Evolutionary conservation across 2,888 invertebrate species (phyloP), one percentile per base, ranked within the genome.

Genomic region (Sympetrum striolatum): DNA sequence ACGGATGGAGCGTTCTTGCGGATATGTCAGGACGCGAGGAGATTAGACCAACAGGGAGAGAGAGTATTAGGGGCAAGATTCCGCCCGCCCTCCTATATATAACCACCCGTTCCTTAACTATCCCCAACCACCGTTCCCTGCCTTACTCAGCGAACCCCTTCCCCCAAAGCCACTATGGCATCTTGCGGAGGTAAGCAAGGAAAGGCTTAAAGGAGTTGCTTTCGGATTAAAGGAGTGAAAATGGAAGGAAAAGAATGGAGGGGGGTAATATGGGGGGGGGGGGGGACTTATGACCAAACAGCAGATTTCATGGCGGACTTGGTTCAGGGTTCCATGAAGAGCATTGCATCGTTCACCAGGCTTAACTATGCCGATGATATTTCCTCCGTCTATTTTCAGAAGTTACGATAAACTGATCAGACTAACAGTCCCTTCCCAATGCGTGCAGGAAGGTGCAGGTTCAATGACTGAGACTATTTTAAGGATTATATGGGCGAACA

Each of bases 151-250:
- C 53, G 39, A 4, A 39, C 22, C 37, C 35, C 15, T 39, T 39
- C 81, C 14, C 82, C 18, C 22, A n/a, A 18, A 35, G 58, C 31
- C 35, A 82, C 82, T 35, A 82, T 82, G 82, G 58, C 82, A 82
- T 82, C 58, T 58, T 82, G 82, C 82, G 58, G 58, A 82, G 58
- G 82, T 82, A 48, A 82, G 82, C 82, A 82, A 22, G 35, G 58
- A 8, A 82, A 31, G 82, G 82, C 53, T 82, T 82, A 82, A 31
- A 82, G 82, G 31, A 82, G 58, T 82, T 31, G 18, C 14, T 58
- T 82, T 35, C 82, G 82, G 82, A 82, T 82, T 82, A 82, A 58
- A 35, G 35, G 35, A 58, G 44, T 15, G 15, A 35, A 53, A 35
- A 18, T 2, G 25, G 58, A 35, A 18, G 12, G 3, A 44, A 14